Base-by-base conservation (phyloP, 1,140 invertebrate species). In the Mactra quadrangularis region DNA sequence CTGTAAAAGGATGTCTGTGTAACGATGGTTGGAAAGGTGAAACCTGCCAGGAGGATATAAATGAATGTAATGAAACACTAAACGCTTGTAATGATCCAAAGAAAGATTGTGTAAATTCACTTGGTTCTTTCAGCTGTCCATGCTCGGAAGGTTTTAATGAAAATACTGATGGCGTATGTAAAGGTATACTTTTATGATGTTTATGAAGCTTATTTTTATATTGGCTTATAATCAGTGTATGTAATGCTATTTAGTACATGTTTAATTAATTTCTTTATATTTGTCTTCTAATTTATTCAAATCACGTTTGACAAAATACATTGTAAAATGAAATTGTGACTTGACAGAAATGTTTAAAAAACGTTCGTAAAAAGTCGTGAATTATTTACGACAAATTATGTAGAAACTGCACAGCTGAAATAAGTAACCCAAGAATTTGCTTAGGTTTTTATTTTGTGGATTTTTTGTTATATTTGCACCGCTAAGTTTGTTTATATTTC, bases 1-100 rank as follows among this genome's bases (percentile, higher is more conserved):
- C 38, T 38, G 50, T 66, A 13, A 66, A 55, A 68, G 76, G 76
- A 3, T 78, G 76, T 52, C 22, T 68, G 6, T 78, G 76, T 55
- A 13, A 25, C 11, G 62, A 22, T 27, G 76, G 76, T 9, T 78
- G 76, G 76, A 27, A 31, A 68, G 76, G 76, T 1, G 47, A 35
- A 17, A 35, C 76, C 4, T 78, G 76, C 38, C 38, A 78, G 22
- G 62, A 66, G n/a, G 76, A 78, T 35, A 55, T 78, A 15, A 29
- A 78, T 25, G 76, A 78, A 52, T 78, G 76, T 66, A 6, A 3
- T 13, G 1, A 6, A 15, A 3, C n/a, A 2, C 19, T 17, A 25
- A 19, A 53, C 13, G 17, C 35, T 9, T 78, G 76, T 35, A 15
- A 55, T 9, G 76, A 78, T 55, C 9, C 53, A 1, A 7, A 31